Conservation (phyloP, 2,888 invertebrate genomes). For the Lydus trimaculatus region DNA sequence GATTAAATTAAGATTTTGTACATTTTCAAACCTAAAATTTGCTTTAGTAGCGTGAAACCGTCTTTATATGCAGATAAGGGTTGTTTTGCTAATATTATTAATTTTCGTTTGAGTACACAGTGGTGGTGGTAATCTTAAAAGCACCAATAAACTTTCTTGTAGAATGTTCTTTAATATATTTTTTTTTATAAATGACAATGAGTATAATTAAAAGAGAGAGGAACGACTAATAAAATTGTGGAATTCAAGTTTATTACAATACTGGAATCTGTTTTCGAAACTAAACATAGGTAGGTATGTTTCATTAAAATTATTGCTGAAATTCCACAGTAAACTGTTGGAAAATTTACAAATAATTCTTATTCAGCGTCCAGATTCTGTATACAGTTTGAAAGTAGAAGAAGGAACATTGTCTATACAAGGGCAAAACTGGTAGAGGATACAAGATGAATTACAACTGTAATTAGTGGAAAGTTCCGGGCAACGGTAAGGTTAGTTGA, state of each 20-base stretch:
- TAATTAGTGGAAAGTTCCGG: slow-evolving; percentile 51
- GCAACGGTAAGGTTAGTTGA: slow-evolving; percentile 42
- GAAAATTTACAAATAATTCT: not conserved
- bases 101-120: too few relatives aligned
- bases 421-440: not conserved
- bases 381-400: not conserved
- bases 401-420: too few relatives aligned
- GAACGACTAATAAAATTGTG: not conserved
- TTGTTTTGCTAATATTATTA: not conserved
- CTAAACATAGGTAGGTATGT: not conserved
- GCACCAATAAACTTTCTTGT: too few relatives aligned
- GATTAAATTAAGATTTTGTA: not conserved
- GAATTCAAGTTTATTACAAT: not conserved
- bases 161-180: too few relatives aligned
- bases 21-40: not conserved
- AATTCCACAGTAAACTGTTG: not conserved
- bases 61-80: not conserved
- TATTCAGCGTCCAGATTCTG: not conserved
- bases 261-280: not conserved
- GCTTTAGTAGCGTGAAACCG: not conserved
- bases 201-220: not conserved
- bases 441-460: slow-evolving; percentile 51
- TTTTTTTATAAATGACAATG: too few relatives aligned
- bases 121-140: too few relatives aligned
- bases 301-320: not conserved